Conservation (phyloP, 2,888 invertebrate species). For the Heteropelma amictum region DNA sequence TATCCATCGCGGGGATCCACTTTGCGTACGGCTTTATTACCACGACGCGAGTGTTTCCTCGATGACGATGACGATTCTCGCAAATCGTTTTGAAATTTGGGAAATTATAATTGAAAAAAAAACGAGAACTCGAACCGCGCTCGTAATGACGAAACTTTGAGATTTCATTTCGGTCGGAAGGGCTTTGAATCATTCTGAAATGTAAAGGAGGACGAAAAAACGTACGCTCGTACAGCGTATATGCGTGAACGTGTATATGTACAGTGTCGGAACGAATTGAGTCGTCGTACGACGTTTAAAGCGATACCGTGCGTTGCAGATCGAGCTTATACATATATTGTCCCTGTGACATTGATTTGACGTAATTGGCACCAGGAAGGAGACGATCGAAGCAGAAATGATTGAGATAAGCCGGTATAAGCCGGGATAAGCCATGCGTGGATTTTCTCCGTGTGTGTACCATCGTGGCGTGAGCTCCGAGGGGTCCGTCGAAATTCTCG, state of each 20-base stretch:
- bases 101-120: no score
- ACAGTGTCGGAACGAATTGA: neutral
- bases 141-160: no score
- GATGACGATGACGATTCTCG: conserved; percentile 28
- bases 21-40: conserved; percentile 68
- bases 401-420: conserved; percentile 78
- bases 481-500: conserved; percentile 37
- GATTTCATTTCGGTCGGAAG: no score
- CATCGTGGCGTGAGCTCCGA: conserved; percentile 37
- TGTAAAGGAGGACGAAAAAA: no score
- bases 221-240: no score
- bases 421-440: conserved; percentile 75
- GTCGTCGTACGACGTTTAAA: neutral
- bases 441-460: conserved; percentile 45
- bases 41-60: conserved; percentile 58
- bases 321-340: conserved; percentile 63
- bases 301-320: conserved; percentile 24
- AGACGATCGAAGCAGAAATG: conserved; percentile 74
- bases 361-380: conserved; percentile 77
- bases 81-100: conserved; percentile 66
- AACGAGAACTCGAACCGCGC: no score
- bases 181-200: no score
- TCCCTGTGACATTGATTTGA: conserved; percentile 76
- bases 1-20: conserved; percentile 75
- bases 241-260: conserved; percentile 12